Conservation (phyloP, 2,888 invertebrate genomes). For the Pandemis corylana region DNA sequence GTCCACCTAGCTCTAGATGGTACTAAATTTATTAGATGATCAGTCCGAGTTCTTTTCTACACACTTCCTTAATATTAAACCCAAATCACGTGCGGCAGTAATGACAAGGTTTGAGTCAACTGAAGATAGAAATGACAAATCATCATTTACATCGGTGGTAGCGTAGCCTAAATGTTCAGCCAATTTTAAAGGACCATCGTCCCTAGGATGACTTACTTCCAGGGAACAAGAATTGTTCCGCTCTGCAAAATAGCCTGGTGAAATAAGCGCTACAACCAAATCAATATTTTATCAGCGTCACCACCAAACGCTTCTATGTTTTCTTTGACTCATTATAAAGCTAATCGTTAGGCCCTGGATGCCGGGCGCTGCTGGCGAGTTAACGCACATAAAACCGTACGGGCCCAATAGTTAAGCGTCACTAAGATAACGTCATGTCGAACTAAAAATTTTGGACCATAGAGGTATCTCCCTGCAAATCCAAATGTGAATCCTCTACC, state of each 20-base stretch:
- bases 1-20: conserved; percentile 55
- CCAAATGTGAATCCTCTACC: conserved; percentile 60
- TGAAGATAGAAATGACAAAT: conserved; percentile 53
- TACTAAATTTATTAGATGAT: conserved; percentile 54
- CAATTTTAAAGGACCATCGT: conserved; percentile 53
- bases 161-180: conserved; percentile 54
- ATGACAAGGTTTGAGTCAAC: conserved; percentile 53
- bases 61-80: conserved; percentile 57
- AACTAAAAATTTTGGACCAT: conserved; percentile 59
- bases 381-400: conserved; percentile 69
- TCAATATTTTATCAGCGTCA: conserved; percentile 55
- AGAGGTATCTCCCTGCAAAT: conserved; percentile 47
- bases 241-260: conserved; percentile 61
- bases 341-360: conserved; percentile 62
- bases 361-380: conserved; percentile 59
- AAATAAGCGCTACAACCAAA: conserved; percentile 61
- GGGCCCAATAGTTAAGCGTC: conserved; percentile 63
- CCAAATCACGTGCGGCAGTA: conserved; percentile 47
- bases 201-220: conserved; percentile 51
- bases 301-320: conserved; percentile 67
- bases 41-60: conserved; percentile 57
- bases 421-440: conserved; percentile 64
- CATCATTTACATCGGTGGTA: conserved; percentile 50
- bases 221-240: conserved; percentile 53
- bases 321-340: conserved; percentile 62